These are phyloP conservation scores for Notiomystis cincta DNA, from an alignment of 2,113 vertebrate species.

Conservation along the genomic window DNA sequence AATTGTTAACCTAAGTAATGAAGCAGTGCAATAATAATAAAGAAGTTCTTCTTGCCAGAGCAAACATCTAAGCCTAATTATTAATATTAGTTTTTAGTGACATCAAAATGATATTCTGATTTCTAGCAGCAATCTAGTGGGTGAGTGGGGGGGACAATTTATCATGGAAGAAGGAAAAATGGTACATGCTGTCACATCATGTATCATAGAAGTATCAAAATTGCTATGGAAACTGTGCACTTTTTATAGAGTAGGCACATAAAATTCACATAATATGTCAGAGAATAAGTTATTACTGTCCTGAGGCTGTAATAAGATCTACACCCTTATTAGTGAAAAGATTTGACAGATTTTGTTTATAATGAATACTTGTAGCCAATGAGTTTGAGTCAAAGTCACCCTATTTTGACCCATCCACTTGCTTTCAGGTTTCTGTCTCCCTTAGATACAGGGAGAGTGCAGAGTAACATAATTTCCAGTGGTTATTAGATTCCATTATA, in stretches of 20 bases:
- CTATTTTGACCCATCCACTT: constrained; percentile 57
- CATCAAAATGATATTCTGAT: constrained; percentile 31
- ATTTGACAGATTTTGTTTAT: constrained; percentile 76
- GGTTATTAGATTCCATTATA: constrained; percentile 48
- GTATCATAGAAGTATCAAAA: constrained; percentile 68
- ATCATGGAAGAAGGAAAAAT: constrained; percentile 54
- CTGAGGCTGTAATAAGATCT: constrained; percentile 76
- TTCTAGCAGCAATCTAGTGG: background rate
- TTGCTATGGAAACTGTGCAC: constrained; percentile 76
- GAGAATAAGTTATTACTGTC: constrained; percentile 78
- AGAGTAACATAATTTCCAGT: background rate
- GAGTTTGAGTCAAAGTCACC: constrained; percentile 56
- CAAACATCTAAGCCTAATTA: constrained; percentile 44
- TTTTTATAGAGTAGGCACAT: constrained; percentile 74
- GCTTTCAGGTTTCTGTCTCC: constrained; percentile 20
- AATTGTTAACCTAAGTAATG: background rate
- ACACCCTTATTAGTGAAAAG: constrained; percentile 74
- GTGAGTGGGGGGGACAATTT: constrained; percentile 25
- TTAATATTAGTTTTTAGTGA: background rate
- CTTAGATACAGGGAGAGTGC: background rate
- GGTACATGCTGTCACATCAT: constrained; percentile 63
- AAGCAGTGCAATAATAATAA: background rate
- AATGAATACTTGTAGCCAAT: constrained; percentile 63
- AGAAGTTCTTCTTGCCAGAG: background rate
- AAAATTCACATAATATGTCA: constrained; percentile 79